Percentiles rank a stretch among this genome's conserved stretches.
Evolutionary conservation across 2,113 vertebrate species (phyloP).

Genomic region (Odontophorus gujanensis): DNA sequence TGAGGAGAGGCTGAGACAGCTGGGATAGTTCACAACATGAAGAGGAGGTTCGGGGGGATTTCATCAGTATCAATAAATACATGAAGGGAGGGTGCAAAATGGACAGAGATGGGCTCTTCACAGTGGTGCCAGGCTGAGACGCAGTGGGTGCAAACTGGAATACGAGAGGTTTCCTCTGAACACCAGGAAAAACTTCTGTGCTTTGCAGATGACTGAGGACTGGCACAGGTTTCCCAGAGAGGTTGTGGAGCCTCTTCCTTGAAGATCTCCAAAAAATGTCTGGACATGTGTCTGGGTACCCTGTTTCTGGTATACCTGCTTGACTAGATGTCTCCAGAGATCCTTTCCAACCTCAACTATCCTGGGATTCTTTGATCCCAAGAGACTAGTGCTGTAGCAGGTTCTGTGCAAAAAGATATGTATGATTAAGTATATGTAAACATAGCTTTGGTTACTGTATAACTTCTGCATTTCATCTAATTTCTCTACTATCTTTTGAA

Average conservation of each 20-base stretch:
- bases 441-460: not conserved
- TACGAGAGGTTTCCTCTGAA: not conserved
- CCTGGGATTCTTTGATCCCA: not conserved
- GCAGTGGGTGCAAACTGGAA: too few relatives aligned
- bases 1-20: not conserved
- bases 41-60: not conserved
- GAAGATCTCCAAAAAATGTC: not conserved
- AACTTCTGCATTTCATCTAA: not conserved
- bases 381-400: rapidly evolving
- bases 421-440: not conserved
- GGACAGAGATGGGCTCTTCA: not conserved
- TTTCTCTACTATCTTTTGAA: not conserved
- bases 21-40: not conserved
- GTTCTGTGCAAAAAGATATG: not conserved
- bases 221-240: not conserved
- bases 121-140: not conserved
- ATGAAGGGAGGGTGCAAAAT: not conserved
- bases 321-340: not conserved
- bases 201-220: not conserved
- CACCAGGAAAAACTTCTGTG: not conserved
- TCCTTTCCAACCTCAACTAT: not conserved
- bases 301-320: not conserved
- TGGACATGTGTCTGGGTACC: not conserved
- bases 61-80: not conserved
- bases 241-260: not conserved